A percentile compares a stretch with the other conserved stretches of the same genome.
phyloP scores from a whole-genome alignment of 1,140 invertebrate species.

The Cotesia vestalis region DNA sequence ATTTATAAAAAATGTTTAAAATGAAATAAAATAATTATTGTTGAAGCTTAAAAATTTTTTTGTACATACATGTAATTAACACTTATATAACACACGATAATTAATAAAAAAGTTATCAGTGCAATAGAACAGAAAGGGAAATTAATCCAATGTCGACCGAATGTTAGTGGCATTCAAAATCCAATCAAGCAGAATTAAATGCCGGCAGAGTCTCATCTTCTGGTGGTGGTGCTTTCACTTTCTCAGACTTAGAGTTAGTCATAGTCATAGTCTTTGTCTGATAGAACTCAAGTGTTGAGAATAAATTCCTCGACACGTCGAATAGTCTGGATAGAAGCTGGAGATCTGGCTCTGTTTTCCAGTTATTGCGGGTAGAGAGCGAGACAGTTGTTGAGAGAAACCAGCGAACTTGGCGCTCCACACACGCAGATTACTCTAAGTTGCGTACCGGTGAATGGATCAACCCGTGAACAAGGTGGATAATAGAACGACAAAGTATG shows the following conservation, averaged over 20 bases:
- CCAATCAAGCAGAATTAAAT: slow-evolving; percentile 20
- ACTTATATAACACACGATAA: neutral
- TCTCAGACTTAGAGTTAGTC: no score
- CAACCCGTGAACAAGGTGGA: slow-evolving; percentile 37
- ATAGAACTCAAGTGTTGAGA: neutral
- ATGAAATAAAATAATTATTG: no score
- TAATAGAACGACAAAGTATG: slow-evolving; percentile 48
- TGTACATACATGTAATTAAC: no score
- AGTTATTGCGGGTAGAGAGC: slow-evolving; percentile 45
- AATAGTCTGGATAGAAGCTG: slow-evolving; percentile 31
- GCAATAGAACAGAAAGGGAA: neutral
- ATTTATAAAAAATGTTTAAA: no score
- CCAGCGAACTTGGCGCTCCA: neutral
- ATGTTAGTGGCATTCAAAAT: slow-evolving; percentile 19
- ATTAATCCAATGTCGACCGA: neutral
- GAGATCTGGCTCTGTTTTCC: slow-evolving; percentile 48
- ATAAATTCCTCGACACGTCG: slow-evolving; percentile 33
- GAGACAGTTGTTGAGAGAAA: slow-evolving; percentile 25
- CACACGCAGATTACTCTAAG: no score
- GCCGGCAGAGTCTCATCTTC: slow-evolving; percentile 10
- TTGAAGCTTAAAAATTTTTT: no score
- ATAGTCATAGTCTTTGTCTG: no score
- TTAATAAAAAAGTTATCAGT: neutral
- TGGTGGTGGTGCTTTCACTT: neutral
- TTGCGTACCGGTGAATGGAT: slow-evolving; percentile 1